Conservation (phyloP, 2,113 vertebrate genomes). For the Polypterus senegalus region DNA sequence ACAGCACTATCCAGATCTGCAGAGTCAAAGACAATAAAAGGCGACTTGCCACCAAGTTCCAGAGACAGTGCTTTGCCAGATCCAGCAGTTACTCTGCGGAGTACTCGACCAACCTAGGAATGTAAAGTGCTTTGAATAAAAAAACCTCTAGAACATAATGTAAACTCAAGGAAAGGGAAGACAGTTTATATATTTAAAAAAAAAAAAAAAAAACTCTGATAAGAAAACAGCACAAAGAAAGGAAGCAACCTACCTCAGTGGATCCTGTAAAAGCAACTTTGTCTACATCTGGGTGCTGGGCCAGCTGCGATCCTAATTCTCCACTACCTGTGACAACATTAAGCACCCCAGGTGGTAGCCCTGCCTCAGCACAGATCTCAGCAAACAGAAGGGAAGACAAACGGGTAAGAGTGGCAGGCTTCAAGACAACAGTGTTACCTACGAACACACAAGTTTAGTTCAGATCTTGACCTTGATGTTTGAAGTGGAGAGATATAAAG, state of each 20-base stretch:
- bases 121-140: too few relatives aligned
- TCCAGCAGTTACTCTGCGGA: conserved; percentile 31
- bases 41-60: conserved; percentile 32
- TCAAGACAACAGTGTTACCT: conserved; percentile 44
- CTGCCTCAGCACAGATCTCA: conserved; percentile 37
- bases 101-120: conserved; percentile 32
- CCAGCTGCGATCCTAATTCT: conserved; percentile 23
- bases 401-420: conserved; percentile 21
- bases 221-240: not conserved
- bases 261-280: conserved; percentile 40
- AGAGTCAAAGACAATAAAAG: conserved; percentile 31
- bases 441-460: not conserved
- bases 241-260: conserved; percentile 38
- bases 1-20: conserved; percentile 37
- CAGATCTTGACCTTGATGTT: too few relatives aligned
- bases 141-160: not conserved
- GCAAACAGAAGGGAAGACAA: conserved; percentile 39
- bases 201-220: too few relatives aligned
- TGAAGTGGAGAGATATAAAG: too few relatives aligned
- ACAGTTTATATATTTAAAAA: not conserved
- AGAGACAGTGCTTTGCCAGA: conserved; percentile 30
- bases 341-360: conserved; percentile 33
- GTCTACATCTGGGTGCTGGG: conserved; percentile 25
- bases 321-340: conserved; percentile 35
- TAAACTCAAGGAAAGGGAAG: too few relatives aligned